Evolutionary conservation across 2,113 vertebrate genomes (phyloP).

Genomic region (Burhinus bistriatus): DNA sequence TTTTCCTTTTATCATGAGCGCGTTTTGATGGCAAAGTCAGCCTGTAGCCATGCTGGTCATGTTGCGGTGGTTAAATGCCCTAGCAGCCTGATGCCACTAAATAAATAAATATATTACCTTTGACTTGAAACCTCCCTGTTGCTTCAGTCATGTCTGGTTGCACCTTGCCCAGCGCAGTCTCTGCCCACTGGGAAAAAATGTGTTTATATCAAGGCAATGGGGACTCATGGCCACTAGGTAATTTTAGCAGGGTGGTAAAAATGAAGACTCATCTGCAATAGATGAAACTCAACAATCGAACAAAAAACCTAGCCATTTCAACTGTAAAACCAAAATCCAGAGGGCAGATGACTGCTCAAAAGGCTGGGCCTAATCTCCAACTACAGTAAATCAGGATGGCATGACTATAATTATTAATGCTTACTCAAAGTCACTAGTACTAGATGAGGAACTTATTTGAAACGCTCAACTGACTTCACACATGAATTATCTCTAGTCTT

Average conservation of each 20-base stretch:
- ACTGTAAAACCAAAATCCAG: neutral
- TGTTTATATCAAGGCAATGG: neutral
- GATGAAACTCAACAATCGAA: neutral
- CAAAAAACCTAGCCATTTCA: neutral
- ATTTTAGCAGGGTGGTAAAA: neutral
- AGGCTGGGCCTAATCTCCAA: neutral
- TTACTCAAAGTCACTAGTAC: neutral
- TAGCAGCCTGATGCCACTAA: neutral
- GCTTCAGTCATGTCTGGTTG: neutral
- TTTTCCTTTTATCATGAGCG: neutral
- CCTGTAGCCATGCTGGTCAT: neutral
- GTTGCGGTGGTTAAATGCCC: neutral
- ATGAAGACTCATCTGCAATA: neutral
- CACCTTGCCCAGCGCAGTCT: neutral
- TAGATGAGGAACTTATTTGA: neutral
- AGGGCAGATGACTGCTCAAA: neutral
- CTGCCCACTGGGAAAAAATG: neutral
- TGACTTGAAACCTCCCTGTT: neutral
- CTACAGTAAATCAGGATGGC: neutral
- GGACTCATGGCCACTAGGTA: neutral
- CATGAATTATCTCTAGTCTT: slow-evolving; percentile 26
- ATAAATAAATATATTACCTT: neutral
- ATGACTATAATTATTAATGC: neutral
- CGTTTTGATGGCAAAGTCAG: neutral
- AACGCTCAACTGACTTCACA: neutral